Evolutionary conservation across 2,888 invertebrate species (phyloP), one percentile per base, ranked within the genome.

Genomic region (Pediacus dermestoides): DNA sequence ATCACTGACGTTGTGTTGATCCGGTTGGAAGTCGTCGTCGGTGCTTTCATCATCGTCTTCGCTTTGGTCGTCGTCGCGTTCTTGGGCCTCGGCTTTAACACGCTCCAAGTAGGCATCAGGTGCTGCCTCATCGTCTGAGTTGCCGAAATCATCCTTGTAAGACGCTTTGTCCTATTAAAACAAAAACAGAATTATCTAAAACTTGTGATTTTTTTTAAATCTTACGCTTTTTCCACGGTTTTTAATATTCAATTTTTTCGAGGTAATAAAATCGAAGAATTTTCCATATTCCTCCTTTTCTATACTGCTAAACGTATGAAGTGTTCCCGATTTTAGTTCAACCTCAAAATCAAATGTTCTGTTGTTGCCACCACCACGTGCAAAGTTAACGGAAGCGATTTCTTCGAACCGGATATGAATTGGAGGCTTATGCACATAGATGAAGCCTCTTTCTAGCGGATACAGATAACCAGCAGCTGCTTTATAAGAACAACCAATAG

Each of bases 271-370:
- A 71, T 97, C 93, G 63, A 88, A 97, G 2, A 99, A 74, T 66
- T 93, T 95, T 43, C 84, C 85, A 67, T 99, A 99, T 68, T 99
- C 97, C 61, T 96, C 97, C 74, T 99, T 99, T 70, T 96, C 97
- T 47, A 99, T 96, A 52, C 91, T 93, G 67, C 92, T 95, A 71
- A 99, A 99, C 1, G 92, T 95, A 70, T 95, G 89, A 0, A 87
- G 77, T 0, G 82, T 81, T 42, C 92, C 90, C 7, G 83, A 81
- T 58, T 92, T 95, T 4, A 94, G 74, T 60, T 94, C 95, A 41
- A 92, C 82, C 71, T 91, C 91, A 65, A 92, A 91, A 70, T 92
- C 92, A 62, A 92, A 92, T 0, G 90, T 90, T 58, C 85, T 75
- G 1, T 86, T 88, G 33, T 82, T 87, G 4, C 94, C 94, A 12